Percentiles rank a stretch among this genome's conserved stretches.
Evolutionary conservation across 2,888 invertebrate species (phyloP).

Genomic region (Ormyrus nitidulus): DNA sequence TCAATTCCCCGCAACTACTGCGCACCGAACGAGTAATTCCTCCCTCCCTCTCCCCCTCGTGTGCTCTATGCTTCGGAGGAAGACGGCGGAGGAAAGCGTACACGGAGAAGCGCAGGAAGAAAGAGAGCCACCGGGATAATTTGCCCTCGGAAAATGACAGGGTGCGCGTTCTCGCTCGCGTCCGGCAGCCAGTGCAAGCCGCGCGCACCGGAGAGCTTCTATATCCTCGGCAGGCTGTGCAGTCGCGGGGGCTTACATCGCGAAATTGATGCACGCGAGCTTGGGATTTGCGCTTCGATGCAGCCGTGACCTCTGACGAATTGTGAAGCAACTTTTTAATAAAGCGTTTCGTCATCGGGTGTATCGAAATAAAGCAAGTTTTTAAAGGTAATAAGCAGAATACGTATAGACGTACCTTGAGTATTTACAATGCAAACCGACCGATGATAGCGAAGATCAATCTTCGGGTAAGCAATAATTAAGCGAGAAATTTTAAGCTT

Average conservation of each 20-base stretch:
- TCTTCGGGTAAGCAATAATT: constrained; percentile 5
- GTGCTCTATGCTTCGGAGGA: background rate
- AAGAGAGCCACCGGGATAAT: constrained; percentile 64
- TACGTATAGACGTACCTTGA: no score
- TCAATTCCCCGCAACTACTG: constrained; percentile 24
- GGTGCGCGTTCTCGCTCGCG: constrained; percentile 60
- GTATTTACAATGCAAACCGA: no score
- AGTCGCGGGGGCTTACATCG: background rate
- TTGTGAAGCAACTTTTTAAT: no score
- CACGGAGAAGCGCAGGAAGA: background rate
- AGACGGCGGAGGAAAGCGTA: no score
- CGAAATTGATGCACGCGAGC: background rate
- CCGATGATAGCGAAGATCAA: background rate
- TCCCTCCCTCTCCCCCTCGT: background rate
- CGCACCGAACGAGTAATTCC: background rate
- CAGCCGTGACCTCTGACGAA: no score
- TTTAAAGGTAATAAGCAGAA: no score
- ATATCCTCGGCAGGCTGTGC: background rate
- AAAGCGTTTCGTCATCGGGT: no score
- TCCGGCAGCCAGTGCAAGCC: constrained; percentile 13
- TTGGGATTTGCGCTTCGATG: background rate
- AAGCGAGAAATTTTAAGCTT: constrained; percentile 2
- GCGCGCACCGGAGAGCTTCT: background rate
- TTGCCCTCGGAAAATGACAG: constrained; percentile 73
- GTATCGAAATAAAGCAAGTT: no score